Conservation (phyloP, 2,113 vertebrate species). For the Triplophysa rosa region DNA sequence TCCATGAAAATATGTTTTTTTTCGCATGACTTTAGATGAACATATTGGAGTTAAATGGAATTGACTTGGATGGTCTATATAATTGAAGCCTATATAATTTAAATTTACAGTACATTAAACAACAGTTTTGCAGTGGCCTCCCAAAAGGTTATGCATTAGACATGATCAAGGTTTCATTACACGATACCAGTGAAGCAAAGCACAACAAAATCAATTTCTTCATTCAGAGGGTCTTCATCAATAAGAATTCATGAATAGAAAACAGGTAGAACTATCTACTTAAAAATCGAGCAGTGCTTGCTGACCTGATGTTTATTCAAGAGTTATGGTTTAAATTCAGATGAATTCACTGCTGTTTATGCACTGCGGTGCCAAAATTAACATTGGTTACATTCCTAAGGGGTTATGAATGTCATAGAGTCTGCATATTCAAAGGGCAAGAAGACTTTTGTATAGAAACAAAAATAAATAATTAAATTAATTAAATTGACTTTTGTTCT, state of each 20-base stretch:
- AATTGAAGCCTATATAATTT: neutral
- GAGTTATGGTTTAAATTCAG: slow-evolving; percentile 32
- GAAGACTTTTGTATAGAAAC: neutral
- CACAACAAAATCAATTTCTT: slow-evolving; percentile 32
- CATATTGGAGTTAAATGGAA: neutral
- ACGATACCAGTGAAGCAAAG: slow-evolving; percentile 10
- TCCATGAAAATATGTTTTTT: neutral
- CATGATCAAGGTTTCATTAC: slow-evolving; percentile 20
- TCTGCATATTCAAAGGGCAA: slow-evolving; percentile 5
- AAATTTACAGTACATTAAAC: slow-evolving; percentile 26
- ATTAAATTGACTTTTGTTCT: neutral
- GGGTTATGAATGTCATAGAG: slow-evolving; percentile 26
- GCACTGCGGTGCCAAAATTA: slow-evolving; percentile 3
- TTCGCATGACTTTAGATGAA: neutral
- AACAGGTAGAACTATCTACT: slow-evolving; percentile 41
- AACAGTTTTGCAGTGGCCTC: slow-evolving; percentile 19
- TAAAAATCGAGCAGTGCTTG: slow-evolving; percentile 25
- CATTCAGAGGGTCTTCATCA: slow-evolving; percentile 28
- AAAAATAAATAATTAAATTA: neutral
- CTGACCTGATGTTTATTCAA: slow-evolving; percentile 37
- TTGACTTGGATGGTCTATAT: slow-evolving; percentile 4
- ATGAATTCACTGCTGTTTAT: slow-evolving; percentile 33
- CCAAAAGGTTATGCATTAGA: slow-evolving; percentile 12
- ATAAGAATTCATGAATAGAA: slow-evolving; percentile 37
- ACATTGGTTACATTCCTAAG: slow-evolving; percentile 20